Percentiles rank a stretch among this genome's conserved stretches.
Evolutionary conservation across 1,140 invertebrate species (phyloP).

Genomic region (Diprion similis): DNA sequence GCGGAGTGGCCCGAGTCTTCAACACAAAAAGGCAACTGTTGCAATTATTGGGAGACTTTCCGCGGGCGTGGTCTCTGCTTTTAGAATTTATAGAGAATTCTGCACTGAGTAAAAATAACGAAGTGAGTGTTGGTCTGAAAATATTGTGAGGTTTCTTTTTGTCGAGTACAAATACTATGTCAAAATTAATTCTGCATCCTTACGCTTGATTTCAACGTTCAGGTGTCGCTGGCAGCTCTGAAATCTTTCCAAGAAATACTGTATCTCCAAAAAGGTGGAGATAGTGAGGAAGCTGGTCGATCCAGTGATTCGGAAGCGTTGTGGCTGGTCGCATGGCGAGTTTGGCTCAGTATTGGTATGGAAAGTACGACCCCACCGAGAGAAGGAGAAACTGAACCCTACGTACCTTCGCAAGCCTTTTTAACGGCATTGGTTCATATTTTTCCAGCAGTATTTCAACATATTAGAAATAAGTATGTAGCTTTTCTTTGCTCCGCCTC

Average conservation of each 20-base stretch:
- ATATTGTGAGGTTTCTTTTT: conserved; percentile 16
- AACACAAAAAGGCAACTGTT: conserved; percentile 89
- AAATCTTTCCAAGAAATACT: conserved; percentile 97
- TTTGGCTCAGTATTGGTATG: conserved; percentile 86
- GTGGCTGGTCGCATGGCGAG: conserved; percentile 83
- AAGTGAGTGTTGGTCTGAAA: conserved; percentile 64
- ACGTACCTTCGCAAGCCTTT: conserved; percentile 90
- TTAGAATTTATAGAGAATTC: conserved; percentile 94
- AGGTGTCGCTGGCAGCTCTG: conserved; percentile 91
- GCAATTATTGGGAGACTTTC: conserved; percentile 87
- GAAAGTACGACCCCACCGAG: conserved; percentile 76
- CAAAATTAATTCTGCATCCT: not conserved
- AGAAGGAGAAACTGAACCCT: conserved; percentile 69
- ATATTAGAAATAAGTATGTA: conserved; percentile 81
- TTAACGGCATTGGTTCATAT: conserved; percentile 93
- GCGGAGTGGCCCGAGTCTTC: conserved; percentile 81
- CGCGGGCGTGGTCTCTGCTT: conserved; percentile 89
- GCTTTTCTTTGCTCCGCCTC: conserved; percentile 19
- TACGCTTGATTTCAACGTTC: conserved; percentile 18
- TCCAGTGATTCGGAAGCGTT: conserved; percentile 67
- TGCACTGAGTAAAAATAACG: conserved; percentile 89
- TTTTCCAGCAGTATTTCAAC: conserved; percentile 91
- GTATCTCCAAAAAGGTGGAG: conserved; percentile 64
- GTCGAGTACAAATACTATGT: not conserved
- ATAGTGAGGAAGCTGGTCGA: conserved; percentile 50